Percentiles rank a stretch among this genome's conserved stretches.
These are phyloP conservation scores for Falcunculus frontatus DNA, from an alignment of 2,113 vertebrate genomes.

Conservation along the genomic window DNA sequence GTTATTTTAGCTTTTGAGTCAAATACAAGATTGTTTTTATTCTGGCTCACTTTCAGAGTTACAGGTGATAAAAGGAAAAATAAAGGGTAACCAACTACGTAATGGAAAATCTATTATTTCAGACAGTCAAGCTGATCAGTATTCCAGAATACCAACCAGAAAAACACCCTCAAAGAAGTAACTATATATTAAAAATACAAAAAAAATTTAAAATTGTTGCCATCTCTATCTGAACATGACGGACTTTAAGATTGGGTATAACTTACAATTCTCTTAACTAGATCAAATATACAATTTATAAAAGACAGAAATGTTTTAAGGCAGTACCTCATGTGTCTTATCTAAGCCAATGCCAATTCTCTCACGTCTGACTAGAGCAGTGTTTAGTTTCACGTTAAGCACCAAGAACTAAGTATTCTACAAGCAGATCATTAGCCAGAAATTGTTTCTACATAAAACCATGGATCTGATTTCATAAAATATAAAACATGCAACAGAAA, in stretches of 20 bases:
- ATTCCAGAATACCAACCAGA: neutral
- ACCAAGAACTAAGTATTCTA: neutral
- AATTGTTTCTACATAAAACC: neutral
- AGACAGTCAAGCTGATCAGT: neutral
- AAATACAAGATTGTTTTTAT: neutral
- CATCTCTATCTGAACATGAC: neutral
- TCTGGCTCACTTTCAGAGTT: conserved; percentile 42
- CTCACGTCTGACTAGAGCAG: neutral
- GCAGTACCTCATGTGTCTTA: neutral
- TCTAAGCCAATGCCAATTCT: neutral
- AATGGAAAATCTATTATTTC: neutral
- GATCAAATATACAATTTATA: neutral
- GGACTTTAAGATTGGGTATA: neutral
- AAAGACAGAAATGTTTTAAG: neutral
- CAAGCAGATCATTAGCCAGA: neutral
- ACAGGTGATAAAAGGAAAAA: neutral
- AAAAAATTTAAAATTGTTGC: neutral
- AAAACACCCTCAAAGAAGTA: neutral
- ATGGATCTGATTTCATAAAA: neutral
- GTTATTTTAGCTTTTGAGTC: neutral
- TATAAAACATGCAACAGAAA: neutral
- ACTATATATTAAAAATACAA: neutral
- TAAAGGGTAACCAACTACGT: neutral
- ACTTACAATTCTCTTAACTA: neutral
- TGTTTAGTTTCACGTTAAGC: neutral